Evolutionary conservation across 92 coral and sea anemone genomes (phyloP).

Genomic region (Desmophyllum pertusum): DNA sequence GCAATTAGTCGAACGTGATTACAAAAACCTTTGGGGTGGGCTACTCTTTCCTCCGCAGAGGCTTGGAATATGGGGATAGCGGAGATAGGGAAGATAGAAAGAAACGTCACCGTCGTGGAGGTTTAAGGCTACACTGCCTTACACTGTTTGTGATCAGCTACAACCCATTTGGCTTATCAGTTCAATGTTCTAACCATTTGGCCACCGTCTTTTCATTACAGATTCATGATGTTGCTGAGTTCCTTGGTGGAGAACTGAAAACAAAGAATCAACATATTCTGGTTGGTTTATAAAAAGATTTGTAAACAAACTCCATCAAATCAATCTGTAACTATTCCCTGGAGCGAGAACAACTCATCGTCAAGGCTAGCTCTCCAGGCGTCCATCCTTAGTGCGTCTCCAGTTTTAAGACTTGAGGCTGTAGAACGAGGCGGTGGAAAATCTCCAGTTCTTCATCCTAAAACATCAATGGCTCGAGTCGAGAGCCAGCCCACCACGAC

Average conservation of each 20-base stretch:
- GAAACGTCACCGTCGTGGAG: no score
- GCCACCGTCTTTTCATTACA: conserved; percentile 49
- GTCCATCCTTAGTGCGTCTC: conserved; percentile 69
- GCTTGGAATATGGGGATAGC: no score
- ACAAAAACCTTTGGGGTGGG: no score
- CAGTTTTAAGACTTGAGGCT: conserved; percentile 48
- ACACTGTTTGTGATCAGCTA: neutral
- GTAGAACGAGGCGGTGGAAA: conserved; percentile 1
- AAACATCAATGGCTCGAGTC: conserved; percentile 19
- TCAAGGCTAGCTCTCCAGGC: conserved; percentile 62
- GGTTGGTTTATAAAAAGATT: conserved; percentile 61
- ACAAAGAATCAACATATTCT: conserved; percentile 83
- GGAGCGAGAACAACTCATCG: conserved; percentile 35
- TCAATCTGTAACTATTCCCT: conserved; percentile 24
- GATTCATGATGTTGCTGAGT: conserved; percentile 96
- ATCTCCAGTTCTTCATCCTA: neutral
- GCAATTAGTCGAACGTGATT: no score
- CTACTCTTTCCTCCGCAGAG: no score
- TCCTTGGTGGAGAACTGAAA: conserved; percentile 92
- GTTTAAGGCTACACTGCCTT: no score
- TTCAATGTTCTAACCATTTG: no score
- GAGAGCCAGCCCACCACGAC: conserved; percentile 34
- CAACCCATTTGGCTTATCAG: no score
- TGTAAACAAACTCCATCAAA: conserved; percentile 20
- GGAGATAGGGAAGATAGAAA: neutral